These are phyloP conservation scores for Ochotona curzoniae DNA, from an alignment of 2,113 vertebrate species.

Conservation along the genomic window DNA sequence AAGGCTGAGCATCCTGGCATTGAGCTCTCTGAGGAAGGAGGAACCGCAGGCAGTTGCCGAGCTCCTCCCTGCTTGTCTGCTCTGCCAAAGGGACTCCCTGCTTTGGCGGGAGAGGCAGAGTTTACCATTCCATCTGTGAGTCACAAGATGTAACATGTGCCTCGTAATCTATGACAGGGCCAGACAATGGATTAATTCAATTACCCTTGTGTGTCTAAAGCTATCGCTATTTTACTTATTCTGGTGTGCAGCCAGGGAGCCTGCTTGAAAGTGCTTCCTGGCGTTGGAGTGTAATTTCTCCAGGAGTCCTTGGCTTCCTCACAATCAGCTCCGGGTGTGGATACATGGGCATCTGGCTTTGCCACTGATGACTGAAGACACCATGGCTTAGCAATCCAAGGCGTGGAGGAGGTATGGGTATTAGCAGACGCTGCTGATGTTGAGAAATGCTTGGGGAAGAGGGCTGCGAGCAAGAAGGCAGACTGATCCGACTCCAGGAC, in stretches of 20 bases:
- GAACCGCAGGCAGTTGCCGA: neutral
- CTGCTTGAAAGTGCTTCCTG: neutral
- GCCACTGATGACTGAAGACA: neutral
- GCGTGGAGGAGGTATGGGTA: neutral
- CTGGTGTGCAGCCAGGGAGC: neutral
- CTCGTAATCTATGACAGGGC: slow-evolving; percentile 22
- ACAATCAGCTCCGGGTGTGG: neutral
- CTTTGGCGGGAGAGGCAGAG: neutral
- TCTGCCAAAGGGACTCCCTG: neutral
- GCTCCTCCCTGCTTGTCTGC: neutral
- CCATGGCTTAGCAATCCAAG: neutral
- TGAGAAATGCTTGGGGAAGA: neutral
- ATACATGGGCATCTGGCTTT: neutral
- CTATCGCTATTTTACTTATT: slow-evolving; percentile 54
- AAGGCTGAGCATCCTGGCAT: neutral
- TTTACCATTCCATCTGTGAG: neutral
- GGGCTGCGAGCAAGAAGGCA: neutral
- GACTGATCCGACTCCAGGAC: neutral
- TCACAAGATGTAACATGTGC: neutral
- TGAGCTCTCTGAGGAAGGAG: neutral
- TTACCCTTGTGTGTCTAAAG: neutral
- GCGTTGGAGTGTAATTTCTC: neutral
- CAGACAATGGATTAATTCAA: slow-evolving; percentile 31
- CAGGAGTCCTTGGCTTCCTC: neutral
- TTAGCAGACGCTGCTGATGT: neutral